Base-by-base conservation (phyloP, 2,113 vertebrate genomes). In the Chaenogobius annularis region DNA sequence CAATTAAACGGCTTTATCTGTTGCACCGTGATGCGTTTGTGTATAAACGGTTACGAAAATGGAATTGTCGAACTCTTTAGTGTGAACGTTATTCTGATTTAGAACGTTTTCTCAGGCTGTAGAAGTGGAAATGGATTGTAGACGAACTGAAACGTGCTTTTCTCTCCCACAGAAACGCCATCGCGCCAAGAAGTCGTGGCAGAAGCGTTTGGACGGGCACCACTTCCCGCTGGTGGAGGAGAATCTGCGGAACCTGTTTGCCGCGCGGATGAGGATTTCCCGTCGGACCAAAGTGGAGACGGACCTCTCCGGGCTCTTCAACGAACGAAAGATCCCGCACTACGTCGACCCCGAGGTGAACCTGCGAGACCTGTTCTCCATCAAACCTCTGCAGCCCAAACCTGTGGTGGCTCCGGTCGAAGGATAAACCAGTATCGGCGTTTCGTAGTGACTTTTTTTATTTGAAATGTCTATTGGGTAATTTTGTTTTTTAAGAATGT, bases 301-400 rank as follows among this genome's bases (percentile, higher is more conserved):
- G 0, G 81, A 94, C 85, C 92, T 95, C 15, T 75, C 91, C 0
- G 87, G 92, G 2, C 91, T 95, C 54, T 95, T 95, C 86, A 95
- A 89, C n/a, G 94, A 95, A 55, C 90, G 93, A n/a, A 93, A 92
- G 78, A 90, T 94, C 73, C 90, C 88, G 0, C 93, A 91, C 31
- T 85, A 85, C 10, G 87, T 94, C 0, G 93, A 93, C 68, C 89
- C 91, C 0, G 94, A 95, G 52, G 93, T 92, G 52, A 93, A 94
- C 85, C 90, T 95, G 56, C 74, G 87, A 0, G 66, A 63, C 44
- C 82, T 95, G 62, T 95, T 95, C 52, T 78, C 78, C 20, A 79
- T 92, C 65, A 91, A 89, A 3, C 40, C 55, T 22, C 0, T 56
- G 6, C 71, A 58, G 5, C 64, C 67, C 23, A 68, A 23, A 31